Base-by-base conservation (phyloP, 2,113 vertebrate genomes). In the Orycteropus afer region DNA sequence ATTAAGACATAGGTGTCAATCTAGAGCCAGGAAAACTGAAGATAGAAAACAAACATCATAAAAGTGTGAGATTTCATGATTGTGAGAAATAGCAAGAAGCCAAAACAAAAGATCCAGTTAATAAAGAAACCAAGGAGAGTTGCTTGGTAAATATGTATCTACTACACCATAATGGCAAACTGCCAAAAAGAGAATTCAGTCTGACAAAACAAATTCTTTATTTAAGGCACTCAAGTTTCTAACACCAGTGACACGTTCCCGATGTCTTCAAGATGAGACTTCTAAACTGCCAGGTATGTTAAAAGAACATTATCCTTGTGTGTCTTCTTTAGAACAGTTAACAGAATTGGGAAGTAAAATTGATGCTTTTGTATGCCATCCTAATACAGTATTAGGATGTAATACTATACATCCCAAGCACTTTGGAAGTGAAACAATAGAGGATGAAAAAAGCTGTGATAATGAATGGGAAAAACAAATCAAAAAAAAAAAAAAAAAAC, bases 201-300 rank as follows among this genome's bases (percentile, higher is more conserved):
- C 97, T 5, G 98, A 98, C 22, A 93, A 97, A 67, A 97, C 86
- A 37, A 98, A 98, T 69, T 97, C 97, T 83, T 91, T 96, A 92
- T 98, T 99, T 97, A 99, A 99, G 95, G 99, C 99, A 34, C 97
- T 99, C 18, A 99, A 99, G 97, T 98, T 99, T n/a, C 94, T 99
- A 93, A 99, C 99, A 2, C 99, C 99, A 1, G 98, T 99, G 45
- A 98, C 99, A n/a, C 99, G 99, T 18, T 99, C 99, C 61, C 98
- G 97, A 0, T 99, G 99, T 47, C 98, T 99, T 98, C 98, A 99
- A 51, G 98, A 98, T 1, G 99, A 98, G 89, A 98, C 97, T 13
- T 98, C 96, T 61, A 98, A 98, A 29, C 89, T 99, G 71, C 98
- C 98, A 0, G 82, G 97, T 5, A 98, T 98, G 98, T 96, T 99